phyloP scores from a whole-genome alignment of 2,797 vertebrate genomes.

The Anableps anableps region DNA sequence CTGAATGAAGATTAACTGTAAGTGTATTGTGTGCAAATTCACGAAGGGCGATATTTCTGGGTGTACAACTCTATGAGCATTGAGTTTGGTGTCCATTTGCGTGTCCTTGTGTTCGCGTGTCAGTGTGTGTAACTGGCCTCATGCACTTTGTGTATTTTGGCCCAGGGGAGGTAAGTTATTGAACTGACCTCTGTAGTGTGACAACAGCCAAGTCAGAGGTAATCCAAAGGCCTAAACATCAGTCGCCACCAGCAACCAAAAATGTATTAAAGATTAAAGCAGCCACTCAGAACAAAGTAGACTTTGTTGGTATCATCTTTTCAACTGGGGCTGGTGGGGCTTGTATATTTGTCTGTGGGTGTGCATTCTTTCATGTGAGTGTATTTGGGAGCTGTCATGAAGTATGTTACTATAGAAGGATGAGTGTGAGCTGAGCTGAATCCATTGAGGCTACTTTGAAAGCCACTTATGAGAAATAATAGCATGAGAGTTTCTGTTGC shows the following conservation, averaged over 20 bases:
- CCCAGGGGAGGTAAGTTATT: constrained; percentile 68
- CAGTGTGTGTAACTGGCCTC: constrained; percentile 61
- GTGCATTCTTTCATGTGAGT: neutral
- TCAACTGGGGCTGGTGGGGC: constrained; percentile 27
- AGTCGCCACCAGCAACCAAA: constrained; percentile 60
- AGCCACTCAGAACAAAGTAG: constrained; percentile 69
- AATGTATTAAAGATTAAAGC: constrained; percentile 74
- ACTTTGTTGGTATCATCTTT: constrained; percentile 41
- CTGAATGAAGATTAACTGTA: constrained; percentile 32
- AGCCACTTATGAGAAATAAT: constrained; percentile 35
- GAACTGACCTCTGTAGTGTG: constrained; percentile 74
- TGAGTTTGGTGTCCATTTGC: constrained; percentile 13
- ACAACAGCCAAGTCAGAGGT: constrained; percentile 66
- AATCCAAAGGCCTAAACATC: constrained; percentile 63
- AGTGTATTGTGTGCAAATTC: constrained; percentile 4
- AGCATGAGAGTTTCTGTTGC: constrained; percentile 1
- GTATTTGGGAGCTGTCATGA: constrained; percentile 19
- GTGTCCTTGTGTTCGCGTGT: constrained; percentile 32
- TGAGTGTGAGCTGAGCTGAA: constrained; percentile 26
- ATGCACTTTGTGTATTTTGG: constrained; percentile 56
- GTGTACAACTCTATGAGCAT: constrained; percentile 7
- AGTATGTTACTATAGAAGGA: constrained; percentile 9
- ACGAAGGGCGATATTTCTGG: constrained; percentile 24
- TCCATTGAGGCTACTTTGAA: constrained; percentile 38
- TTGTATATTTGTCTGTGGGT: constrained; percentile 11